Conservation (phyloP, 2,113 vertebrate species). For the Prinia subflava region DNA sequence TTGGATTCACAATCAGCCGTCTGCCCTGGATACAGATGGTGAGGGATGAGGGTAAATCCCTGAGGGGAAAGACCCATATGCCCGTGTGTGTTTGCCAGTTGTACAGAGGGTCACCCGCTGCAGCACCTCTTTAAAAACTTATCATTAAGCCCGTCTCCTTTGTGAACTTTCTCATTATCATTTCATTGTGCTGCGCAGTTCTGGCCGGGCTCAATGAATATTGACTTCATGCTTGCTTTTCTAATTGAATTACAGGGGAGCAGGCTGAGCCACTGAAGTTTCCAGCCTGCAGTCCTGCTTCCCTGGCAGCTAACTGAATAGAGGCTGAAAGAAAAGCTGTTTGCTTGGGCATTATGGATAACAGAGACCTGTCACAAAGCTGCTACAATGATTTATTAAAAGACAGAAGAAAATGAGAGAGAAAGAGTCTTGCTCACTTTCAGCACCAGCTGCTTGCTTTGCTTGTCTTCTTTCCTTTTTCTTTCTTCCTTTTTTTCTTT, state of each 20-base stretch:
- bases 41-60: slow-evolving; percentile 30
- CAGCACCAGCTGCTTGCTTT: slow-evolving; percentile 75
- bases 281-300: slow-evolving; percentile 66
- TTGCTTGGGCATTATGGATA: slow-evolving; percentile 76
- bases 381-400: slow-evolving; percentile 77
- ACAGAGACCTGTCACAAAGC: slow-evolving; percentile 74
- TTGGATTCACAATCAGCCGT: slow-evolving; percentile 47
- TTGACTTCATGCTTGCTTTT: slow-evolving; percentile 81
- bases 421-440: slow-evolving; percentile 62
- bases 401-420: slow-evolving; percentile 59
- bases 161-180: slow-evolving; percentile 76
- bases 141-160: slow-evolving; percentile 63
- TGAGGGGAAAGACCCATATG: slow-evolving; percentile 55
- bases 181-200: slow-evolving; percentile 72
- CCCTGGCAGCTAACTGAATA: slow-evolving; percentile 74
- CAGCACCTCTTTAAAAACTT: slow-evolving; percentile 70
- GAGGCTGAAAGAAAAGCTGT: slow-evolving; percentile 76
- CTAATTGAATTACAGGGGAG: slow-evolving; percentile 79
- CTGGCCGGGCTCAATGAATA: slow-evolving; percentile 68
- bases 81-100: slow-evolving; percentile 37
- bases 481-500: not conserved
- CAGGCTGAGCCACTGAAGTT: slow-evolving; percentile 58
- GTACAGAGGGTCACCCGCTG: slow-evolving; percentile 48
- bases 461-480: slow-evolving; percentile 5
- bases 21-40: slow-evolving; percentile 71